Conservation (phyloP, 2,888 invertebrate genomes). For the Patella ulyssiponensis region DNA sequence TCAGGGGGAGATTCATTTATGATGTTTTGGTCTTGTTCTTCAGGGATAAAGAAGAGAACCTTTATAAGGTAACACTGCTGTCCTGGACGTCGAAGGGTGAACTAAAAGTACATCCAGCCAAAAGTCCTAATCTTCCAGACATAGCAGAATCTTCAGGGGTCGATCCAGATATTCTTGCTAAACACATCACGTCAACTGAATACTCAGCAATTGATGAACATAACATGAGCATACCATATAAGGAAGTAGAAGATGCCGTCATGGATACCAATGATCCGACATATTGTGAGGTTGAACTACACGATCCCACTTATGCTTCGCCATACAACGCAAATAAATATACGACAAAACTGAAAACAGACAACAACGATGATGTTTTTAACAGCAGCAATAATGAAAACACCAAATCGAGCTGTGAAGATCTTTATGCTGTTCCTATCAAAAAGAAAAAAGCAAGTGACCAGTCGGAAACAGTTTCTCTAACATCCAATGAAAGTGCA, state of each 20-base stretch:
- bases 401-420: background rate
- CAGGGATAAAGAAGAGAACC: conserved; percentile 30
- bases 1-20: background rate
- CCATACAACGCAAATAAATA: background rate
- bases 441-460: conserved; percentile 22
- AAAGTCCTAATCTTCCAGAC: conserved; percentile 5
- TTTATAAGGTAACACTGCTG: conserved; percentile 43
- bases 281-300: background rate
- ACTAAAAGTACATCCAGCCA: conserved; percentile 6
- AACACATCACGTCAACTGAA: background rate
- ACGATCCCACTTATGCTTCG: background rate
- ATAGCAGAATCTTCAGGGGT: background rate
- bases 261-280: background rate
- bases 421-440: conserved; percentile 21
- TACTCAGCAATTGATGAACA: background rate
- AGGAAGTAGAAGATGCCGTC: conserved; percentile 21
- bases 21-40: background rate
- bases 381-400: background rate
- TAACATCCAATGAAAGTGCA: background rate
- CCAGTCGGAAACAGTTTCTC: background rate
- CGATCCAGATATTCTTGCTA: background rate
- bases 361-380: background rate
- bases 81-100: conserved; percentile 38
- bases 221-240: conserved; percentile 15
- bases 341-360: background rate